Percentiles rank a stretch among this genome's conserved stretches.
Conservation (phyloP, 2,113 vertebrate species). For the Hippotragus niger region DNA sequence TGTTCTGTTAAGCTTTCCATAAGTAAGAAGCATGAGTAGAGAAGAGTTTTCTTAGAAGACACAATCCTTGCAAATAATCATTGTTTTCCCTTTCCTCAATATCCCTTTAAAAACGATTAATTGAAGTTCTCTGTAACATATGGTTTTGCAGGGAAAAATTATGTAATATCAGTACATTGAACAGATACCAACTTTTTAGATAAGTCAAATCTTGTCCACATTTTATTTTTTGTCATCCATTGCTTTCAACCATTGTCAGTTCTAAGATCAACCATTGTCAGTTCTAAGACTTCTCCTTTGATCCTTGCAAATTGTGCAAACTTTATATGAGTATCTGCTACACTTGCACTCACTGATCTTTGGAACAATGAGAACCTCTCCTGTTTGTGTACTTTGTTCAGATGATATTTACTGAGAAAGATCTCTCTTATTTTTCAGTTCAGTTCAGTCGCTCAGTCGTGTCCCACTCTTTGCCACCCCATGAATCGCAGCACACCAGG, state of each 20-base stretch:
- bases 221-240: not conserved
- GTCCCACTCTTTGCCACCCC: no score
- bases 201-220: not conserved
- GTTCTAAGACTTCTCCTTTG: not conserved
- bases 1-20: not conserved
- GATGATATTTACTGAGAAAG: not conserved
- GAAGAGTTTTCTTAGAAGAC: not conserved
- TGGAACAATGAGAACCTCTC: not conserved
- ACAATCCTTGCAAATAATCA: not conserved
- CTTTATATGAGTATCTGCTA: not conserved
- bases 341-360: not conserved
- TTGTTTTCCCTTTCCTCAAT: not conserved
- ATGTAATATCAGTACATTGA: not conserved
- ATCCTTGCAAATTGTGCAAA: not conserved
- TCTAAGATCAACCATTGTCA: not conserved
- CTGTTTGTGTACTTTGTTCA: not conserved
- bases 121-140: not conserved
- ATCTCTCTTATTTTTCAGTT: not conserved
- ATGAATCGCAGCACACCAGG: no score
- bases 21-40: not conserved
- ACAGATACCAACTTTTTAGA: not conserved
- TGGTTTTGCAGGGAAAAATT: not conserved
- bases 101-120: not conserved
- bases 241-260: not conserved
- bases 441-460: accelerated